Percentiles rank a stretch among this genome's conserved stretches.
These are phyloP conservation scores for Pogonognathellus flavescens DNA, from an alignment of 1,140 invertebrate species.

Conservation along the genomic window DNA sequence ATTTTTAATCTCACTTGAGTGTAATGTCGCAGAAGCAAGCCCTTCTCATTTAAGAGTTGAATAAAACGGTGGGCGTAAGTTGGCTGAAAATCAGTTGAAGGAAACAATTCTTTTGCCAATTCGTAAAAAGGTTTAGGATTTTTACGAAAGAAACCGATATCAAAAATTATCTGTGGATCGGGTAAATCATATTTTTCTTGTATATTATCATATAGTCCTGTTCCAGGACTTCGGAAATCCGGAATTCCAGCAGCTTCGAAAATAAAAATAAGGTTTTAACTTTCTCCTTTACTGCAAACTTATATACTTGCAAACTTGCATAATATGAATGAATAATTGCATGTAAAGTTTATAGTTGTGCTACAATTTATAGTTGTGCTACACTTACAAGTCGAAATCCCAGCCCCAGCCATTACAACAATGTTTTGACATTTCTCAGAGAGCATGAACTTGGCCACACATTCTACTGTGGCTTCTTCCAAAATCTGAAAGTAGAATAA, in stretches of 20 bases:
- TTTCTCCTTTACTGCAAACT: too few relatives aligned
- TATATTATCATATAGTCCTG: slow-evolving; percentile 93
- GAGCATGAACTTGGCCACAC: slow-evolving; percentile 80
- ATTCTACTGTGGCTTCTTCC: slow-evolving; percentile 76
- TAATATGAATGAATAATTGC: too few relatives aligned
- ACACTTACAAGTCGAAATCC: slow-evolving; percentile 91
- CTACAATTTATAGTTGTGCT: too few relatives aligned
- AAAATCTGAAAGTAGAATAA: slow-evolving; percentile 71
- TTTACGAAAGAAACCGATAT: slow-evolving; percentile 84
- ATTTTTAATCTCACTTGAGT: slow-evolving; percentile 73
- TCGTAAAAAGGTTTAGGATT: slow-evolving; percentile 90
- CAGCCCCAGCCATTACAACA: slow-evolving; percentile 93
- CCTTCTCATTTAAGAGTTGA: slow-evolving; percentile 83
- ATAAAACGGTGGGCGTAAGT: slow-evolving; percentile 89
- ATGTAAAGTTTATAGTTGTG: too few relatives aligned
- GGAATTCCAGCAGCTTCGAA: slow-evolving; percentile 91
- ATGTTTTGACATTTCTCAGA: slow-evolving; percentile 85
- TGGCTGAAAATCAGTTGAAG: slow-evolving; percentile 82
- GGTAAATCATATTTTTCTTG: slow-evolving; percentile 89
- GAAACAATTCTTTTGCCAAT: slow-evolving; percentile 88
- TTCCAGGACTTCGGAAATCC: slow-evolving; percentile 91
- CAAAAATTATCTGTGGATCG: slow-evolving; percentile 96
- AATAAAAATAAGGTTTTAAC: slow-evolving; percentile 1
- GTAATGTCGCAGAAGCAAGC: slow-evolving; percentile 84
- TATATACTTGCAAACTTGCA: too few relatives aligned